Base-by-base conservation (phyloP, 1,140 invertebrate species). In the Conus ventricosus region DNA sequence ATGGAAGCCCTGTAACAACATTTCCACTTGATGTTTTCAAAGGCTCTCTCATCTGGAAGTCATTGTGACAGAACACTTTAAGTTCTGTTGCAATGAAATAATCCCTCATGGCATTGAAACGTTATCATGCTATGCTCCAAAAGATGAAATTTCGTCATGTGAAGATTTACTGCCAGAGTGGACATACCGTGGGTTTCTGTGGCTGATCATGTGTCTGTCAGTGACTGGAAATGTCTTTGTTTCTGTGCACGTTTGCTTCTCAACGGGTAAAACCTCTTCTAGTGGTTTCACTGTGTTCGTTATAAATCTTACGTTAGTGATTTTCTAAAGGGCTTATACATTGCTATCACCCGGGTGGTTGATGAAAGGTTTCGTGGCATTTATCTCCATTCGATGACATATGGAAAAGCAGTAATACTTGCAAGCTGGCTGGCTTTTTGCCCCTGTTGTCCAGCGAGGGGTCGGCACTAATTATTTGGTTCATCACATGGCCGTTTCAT, bases 401-500 rank as follows among this genome's bases (percentile, higher is more conserved):
- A 20, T 71, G 67, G 67, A 71, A 71, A 71, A 71, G 67, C 67
- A 71, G 67, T 71, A 20, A 17, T 13, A 23, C 6, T 20, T 71
- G 67, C 39, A 78, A 78, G 25, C 8, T 78, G 76, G 76, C 76
- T 78, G 76, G 76, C 2, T 78, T 39, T 78, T 6, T 78, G 25
- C 39, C 76, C 3, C 10, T 78, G 27, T 15, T 78, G 76, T 78
- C 76, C 76, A 39, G 39, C 7, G 76, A 78, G 25, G 76, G 10
- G 76, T 78, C 76, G 0, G 76, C 76, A 7, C 39, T 78, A 8
- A 39, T 78, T 23, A 78, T 78, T 25, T 78, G 76, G 25, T 17
- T 78, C 7, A 78, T 78, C 76, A 78, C 76, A 7, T 78, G 76
- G 76, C 20, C 76, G 76, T 51, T 78, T 78, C 27, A 27, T 78